Evolutionary conservation across 2,113 vertebrate species (phyloP).

Genomic region (Rhipidura dahli): DNA sequence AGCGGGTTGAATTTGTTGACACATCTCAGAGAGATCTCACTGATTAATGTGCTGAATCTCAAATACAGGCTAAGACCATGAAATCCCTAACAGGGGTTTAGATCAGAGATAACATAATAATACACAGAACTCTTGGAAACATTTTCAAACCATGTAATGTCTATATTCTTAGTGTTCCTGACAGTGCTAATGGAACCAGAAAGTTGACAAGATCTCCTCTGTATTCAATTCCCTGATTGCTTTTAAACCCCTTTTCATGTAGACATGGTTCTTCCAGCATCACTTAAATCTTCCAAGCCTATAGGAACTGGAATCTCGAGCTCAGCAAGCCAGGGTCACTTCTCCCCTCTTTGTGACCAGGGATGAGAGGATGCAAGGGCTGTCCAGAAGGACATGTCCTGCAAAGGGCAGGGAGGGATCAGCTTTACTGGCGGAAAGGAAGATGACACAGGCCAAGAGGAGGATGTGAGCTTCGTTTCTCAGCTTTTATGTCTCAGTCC

Average conservation of each 20-base stretch:
- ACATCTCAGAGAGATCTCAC: slow-evolving; percentile 61
- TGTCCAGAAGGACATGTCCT: not conserved
- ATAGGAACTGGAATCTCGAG: not conserved
- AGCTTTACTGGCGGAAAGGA: not conserved
- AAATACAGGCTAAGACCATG: slow-evolving; percentile 66
- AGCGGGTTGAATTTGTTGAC: slow-evolving; percentile 64
- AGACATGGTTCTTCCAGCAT: not conserved
- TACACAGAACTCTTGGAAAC: slow-evolving; percentile 67
- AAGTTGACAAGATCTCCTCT: slow-evolving; percentile 64
- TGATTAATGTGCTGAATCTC: slow-evolving; percentile 70
- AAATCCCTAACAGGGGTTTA: slow-evolving; percentile 70
- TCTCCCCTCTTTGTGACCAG: not conserved
- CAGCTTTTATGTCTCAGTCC: not conserved
- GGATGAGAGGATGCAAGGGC: not conserved
- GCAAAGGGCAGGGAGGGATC: not conserved
- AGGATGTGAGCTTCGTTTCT: not conserved
- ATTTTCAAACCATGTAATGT: slow-evolving; percentile 64
- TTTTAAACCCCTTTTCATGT: slow-evolving; percentile 13
- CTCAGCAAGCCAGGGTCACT: accelerated
- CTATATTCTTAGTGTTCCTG: slow-evolving; percentile 64
- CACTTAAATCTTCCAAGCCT: not conserved
- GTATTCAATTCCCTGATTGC: slow-evolving; percentile 15
- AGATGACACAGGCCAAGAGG: not conserved
- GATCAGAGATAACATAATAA: slow-evolving; percentile 67
- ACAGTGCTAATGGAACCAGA: slow-evolving; percentile 58